phyloP scores from a whole-genome alignment of 2,113 vertebrate genomes.

The Percina caprodes region DNA sequence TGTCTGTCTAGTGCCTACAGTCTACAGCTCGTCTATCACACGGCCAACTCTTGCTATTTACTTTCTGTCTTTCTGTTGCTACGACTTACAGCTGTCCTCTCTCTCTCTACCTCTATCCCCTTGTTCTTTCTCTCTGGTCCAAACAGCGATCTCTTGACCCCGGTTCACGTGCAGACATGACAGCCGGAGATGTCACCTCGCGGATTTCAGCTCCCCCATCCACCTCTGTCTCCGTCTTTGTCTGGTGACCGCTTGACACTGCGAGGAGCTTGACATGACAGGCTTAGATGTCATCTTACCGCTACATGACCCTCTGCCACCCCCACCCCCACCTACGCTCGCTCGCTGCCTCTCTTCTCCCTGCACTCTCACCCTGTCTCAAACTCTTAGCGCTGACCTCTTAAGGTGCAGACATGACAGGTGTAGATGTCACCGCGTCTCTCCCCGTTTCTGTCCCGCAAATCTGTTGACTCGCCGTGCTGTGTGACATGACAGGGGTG shows the following conservation, averaged over 20 bases:
- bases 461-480: constrained; percentile 53
- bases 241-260: constrained; percentile 65
- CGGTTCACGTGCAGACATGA: constrained; percentile 58
- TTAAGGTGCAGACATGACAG: constrained; percentile 64
- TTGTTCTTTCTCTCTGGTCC: constrained; percentile 33
- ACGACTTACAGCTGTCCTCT: constrained; percentile 61
- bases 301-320: constrained; percentile 54
- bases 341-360: constrained; percentile 11
- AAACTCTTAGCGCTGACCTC: constrained; percentile 66
- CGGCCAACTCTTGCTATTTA: constrained; percentile 10
- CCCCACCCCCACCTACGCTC: constrained; percentile 7
- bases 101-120: constrained; percentile 24
- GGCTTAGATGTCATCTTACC: constrained; percentile 73
- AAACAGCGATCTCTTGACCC: constrained; percentile 64
- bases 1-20: not conserved
- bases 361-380: constrained; percentile 46
- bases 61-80: constrained; percentile 8
- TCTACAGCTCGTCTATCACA: not conserved
- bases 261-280: constrained; percentile 66
- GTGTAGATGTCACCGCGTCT: constrained; percentile 53
- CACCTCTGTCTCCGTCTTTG: constrained; percentile 62
- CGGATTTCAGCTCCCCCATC: constrained; percentile 28
- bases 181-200: constrained; percentile 68
- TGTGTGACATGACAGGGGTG: constrained; percentile 59
- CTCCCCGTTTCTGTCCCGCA: constrained; percentile 24